Percentiles rank a stretch among this genome's conserved stretches.
These are phyloP conservation scores for Porites cylindrica DNA, from an alignment of 92 coral and sea anemone genomes.

Conservation along the genomic window DNA sequence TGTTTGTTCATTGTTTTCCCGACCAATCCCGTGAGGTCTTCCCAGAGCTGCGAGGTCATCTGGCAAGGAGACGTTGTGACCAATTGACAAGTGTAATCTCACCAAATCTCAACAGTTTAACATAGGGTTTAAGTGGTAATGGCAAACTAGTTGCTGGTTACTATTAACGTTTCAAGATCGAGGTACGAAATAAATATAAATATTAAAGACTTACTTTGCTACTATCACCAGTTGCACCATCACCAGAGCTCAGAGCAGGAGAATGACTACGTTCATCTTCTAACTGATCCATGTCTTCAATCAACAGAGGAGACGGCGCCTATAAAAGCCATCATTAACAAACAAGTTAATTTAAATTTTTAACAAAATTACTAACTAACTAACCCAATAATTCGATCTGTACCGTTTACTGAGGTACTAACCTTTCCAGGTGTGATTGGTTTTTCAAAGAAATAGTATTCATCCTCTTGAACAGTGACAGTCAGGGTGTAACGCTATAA, in stretches of 20 bases:
- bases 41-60: too few species aligned
- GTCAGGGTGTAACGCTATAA: constrained; percentile 90
- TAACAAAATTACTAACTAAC: too few species aligned
- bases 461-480: constrained; percentile 91
- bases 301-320: constrained; percentile 94
- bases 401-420: background rate
- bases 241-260: constrained; percentile 67
- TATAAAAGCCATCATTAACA: background rate
- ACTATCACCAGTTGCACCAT: constrained; percentile 64
- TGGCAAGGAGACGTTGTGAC: too few species aligned
- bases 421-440: constrained; percentile 87
- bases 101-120: too few species aligned
- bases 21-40: too few species aligned
- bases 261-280: constrained; percentile 89
- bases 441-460: constrained; percentile 96
- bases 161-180: too few species aligned
- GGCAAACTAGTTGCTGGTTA: too few species aligned
- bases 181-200: background rate
- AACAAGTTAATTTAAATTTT: background rate
- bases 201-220: constrained; percentile 62
- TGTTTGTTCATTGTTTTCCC: too few species aligned
- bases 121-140: too few species aligned
- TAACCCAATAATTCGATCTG: background rate
- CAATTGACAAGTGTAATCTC: too few species aligned
- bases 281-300: constrained; percentile 83